phyloP scores from a whole-genome alignment of 2,888 invertebrate genomes.

The Hesperia comma region DNA sequence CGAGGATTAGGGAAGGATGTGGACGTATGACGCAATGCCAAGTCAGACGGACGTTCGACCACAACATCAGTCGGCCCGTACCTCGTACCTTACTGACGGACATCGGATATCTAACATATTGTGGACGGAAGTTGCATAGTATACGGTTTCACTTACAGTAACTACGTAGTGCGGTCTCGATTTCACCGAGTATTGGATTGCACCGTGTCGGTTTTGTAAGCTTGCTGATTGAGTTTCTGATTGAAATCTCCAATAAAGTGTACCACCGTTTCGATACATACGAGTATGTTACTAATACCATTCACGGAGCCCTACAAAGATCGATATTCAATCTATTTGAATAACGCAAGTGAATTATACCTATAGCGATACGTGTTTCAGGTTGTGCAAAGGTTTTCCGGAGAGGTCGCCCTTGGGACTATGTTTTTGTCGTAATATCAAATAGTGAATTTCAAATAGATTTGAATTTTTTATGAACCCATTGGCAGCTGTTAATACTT shows the following conservation, averaged over 20 bases:
- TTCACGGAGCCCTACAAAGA: conserved; percentile 25
- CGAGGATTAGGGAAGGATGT: conserved; percentile 38
- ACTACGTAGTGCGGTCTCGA: conserved; percentile 66
- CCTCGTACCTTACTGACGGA: conserved; percentile 50
- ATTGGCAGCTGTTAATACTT: conserved; percentile 16
- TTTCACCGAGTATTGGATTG: conserved; percentile 66
- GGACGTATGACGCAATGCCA: conserved; percentile 46
- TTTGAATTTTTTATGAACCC: conserved; percentile 33
- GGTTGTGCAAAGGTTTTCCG: conserved; percentile 24
- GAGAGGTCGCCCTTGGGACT: conserved; percentile 23
- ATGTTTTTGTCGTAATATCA: conserved; percentile 33
- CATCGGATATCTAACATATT: conserved; percentile 72
- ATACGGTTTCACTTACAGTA: conserved; percentile 77
- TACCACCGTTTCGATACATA: conserved; percentile 30
- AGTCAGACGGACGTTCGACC: conserved; percentile 64
- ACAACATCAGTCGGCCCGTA: conserved; percentile 52
- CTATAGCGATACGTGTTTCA: conserved; percentile 16
- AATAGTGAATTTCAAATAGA: conserved; percentile 28
- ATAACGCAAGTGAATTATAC: conserved; percentile 32
- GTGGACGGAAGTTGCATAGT: conserved; percentile 77
- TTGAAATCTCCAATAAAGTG: conserved; percentile 52
- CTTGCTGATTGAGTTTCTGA: conserved; percentile 74
- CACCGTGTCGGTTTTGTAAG: conserved; percentile 69
- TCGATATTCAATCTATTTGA: conserved; percentile 39
- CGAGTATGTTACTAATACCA: conserved; percentile 33